phyloP scores from a whole-genome alignment of 1,140 invertebrate species.

The Bombus turneri region DNA sequence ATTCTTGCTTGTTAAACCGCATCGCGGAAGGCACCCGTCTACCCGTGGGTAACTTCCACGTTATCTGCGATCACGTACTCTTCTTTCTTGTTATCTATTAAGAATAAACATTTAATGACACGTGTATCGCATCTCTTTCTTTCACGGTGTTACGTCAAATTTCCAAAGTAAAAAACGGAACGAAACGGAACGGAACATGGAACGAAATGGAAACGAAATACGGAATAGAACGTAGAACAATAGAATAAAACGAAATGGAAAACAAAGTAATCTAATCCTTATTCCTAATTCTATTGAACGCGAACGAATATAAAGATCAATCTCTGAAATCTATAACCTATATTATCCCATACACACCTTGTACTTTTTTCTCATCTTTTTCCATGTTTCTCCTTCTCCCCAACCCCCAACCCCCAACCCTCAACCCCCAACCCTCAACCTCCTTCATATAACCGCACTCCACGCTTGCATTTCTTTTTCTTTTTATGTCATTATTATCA shows the following conservation, averaged over 20 bases:
- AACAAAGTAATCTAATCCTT: neutral
- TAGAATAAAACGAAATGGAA: neutral
- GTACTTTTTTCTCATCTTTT: neutral
- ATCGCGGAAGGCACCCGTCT: slow-evolving; percentile 83
- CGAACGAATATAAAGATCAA: neutral
- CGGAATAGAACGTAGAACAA: neutral
- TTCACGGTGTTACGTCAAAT: neutral
- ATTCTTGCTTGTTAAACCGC: slow-evolving; percentile 95
- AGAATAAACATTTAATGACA: slow-evolving; percentile 11
- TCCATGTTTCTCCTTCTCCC: neutral
- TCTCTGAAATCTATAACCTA: slow-evolving; percentile 17
- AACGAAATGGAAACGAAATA: neutral
- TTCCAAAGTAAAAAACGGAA: neutral
- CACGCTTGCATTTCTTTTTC: too few species aligned
- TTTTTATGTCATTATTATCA: neutral
- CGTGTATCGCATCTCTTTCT: neutral
- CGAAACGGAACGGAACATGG: neutral
- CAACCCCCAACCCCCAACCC: neutral
- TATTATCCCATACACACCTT: neutral
- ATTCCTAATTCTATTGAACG: too few species aligned
- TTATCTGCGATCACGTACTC: slow-evolving; percentile 4
- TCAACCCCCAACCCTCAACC: neutral
- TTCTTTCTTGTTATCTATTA: slow-evolving; percentile 28
- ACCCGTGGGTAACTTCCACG: slow-evolving; percentile 13
- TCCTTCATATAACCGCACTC: neutral